phyloP scores from a whole-genome alignment of 2,113 vertebrate species.

The Petroica traversi region DNA sequence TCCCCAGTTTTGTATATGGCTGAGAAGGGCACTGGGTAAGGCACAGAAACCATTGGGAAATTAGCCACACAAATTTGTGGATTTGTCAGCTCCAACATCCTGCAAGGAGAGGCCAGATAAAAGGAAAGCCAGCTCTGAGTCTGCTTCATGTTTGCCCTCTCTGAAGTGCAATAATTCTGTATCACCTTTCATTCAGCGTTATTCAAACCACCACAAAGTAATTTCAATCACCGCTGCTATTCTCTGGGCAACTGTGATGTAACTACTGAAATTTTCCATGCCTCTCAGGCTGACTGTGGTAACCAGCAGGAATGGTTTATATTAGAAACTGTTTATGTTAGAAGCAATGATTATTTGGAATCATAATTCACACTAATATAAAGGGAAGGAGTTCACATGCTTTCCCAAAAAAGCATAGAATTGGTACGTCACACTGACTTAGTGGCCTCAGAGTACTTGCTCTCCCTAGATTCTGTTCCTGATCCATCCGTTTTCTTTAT shows the following conservation, averaged over 20 bases:
- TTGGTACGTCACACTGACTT: background rate
- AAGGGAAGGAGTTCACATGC: background rate
- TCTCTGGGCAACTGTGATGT: background rate
- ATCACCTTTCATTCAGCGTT: background rate
- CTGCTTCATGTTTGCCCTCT: background rate
- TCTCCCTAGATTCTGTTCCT: background rate
- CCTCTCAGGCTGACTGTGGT: background rate
- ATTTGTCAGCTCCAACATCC: background rate
- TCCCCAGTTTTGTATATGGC: background rate
- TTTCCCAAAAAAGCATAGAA: background rate
- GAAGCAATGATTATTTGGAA: background rate
- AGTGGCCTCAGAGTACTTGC: background rate
- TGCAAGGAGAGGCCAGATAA: background rate
- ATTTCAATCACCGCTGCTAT: background rate
- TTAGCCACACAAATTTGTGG: background rate
- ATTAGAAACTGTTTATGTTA: constrained; percentile 44
- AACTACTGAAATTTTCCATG: constrained; percentile 42
- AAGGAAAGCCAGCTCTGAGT: background rate
- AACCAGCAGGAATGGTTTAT: constrained; percentile 25
- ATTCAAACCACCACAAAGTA: background rate
- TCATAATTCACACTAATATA: constrained; percentile 11
- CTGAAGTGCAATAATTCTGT: background rate
- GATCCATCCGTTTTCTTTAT: background rate
- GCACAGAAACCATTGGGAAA: background rate
- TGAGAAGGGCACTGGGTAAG: background rate